Evolutionary conservation across 2,888 invertebrate species (phyloP), one percentile per base, ranked within the genome.

Genomic region (Hydroisotoma schaefferi): DNA sequence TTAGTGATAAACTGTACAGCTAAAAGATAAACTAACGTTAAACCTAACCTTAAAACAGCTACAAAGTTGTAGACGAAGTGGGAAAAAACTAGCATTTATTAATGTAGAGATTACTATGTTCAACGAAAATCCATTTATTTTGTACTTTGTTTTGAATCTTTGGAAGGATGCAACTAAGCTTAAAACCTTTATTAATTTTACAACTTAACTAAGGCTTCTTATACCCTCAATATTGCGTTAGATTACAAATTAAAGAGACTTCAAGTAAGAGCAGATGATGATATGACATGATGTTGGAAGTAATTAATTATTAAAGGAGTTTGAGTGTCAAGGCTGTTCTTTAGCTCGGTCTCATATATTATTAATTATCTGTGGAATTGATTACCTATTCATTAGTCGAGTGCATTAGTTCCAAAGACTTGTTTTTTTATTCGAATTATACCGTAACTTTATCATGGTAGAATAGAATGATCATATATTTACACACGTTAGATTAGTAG

Each of bases 61-160:
- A n/a, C n/a, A n/a, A n/a, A n/a, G n/a, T n/a, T n/a, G n/a, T n/a
- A n/a, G n/a, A n/a, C n/a, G n/a, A n/a, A n/a, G n/a, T n/a, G n/a
- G n/a, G n/a, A n/a, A n/a, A n/a, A n/a, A n/a, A n/a, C n/a, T n/a
- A n/a, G n/a, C n/a, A n/a, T n/a, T n/a, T n/a, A n/a, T n/a, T n/a
- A n/a, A n/a, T n/a, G n/a, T n/a, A n/a, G n/a, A n/a, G n/a, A n/a
- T n/a, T n/a, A n/a, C n/a, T n/a, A n/a, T n/a, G n/a, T n/a, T n/a
- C n/a, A n/a, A n/a, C n/a, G n/a, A 40, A 40, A 40, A 40, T 40
- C 40, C 20, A 40, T 40, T 40, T 40, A 40, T 40, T 40, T 40
- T 40, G 40, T 40, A 40, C 40, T 40, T 40, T 40, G 40, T 40
- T 40, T 40, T 40, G 40, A 40, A 40, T 18, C 40, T 40, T 40